Conservation (phyloP, 2,888 invertebrate species). For the Leptopterna dolabrata region DNA sequence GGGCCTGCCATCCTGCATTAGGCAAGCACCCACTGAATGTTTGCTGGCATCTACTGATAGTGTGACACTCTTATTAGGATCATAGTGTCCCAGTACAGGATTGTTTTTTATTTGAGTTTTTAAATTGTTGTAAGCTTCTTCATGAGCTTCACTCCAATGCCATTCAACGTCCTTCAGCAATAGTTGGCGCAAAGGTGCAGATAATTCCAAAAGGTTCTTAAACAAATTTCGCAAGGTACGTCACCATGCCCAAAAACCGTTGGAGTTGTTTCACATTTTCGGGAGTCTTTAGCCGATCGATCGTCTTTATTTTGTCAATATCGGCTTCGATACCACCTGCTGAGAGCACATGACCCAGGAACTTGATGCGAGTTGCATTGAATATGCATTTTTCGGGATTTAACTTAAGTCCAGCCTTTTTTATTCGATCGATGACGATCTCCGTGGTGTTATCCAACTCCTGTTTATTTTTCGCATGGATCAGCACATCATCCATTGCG, state of each 20-base stretch:
- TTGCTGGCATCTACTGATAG: conserved; percentile 64
- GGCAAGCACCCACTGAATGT: conserved; percentile 64
- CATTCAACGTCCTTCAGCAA: conserved; percentile 62
- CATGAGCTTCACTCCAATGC: conserved; percentile 60
- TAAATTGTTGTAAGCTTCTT: conserved; percentile 4
- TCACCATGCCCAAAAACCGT: conserved; percentile 61
- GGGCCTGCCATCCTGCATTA: conserved; percentile 65
- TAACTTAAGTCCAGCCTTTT: conserved; percentile 62
- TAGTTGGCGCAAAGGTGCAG: conserved; percentile 58
- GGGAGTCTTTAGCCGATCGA: conserved; percentile 57
- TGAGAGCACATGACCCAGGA: conserved; percentile 63
- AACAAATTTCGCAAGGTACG: conserved; percentile 64
- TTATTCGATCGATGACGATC: neutral
- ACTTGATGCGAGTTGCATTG: conserved; percentile 57
- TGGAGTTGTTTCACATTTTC: conserved; percentile 61
- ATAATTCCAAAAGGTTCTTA: conserved; percentile 59
- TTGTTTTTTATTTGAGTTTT: conserved; percentile 61
- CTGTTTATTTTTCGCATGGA: conserved; percentile 25
- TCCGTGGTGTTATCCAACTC: conserved; percentile 28
- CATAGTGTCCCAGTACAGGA: conserved; percentile 62
- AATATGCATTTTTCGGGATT: conserved; percentile 64
- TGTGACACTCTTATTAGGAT: conserved; percentile 62
- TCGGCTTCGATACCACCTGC: conserved; percentile 61
- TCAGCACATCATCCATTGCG: conserved; percentile 55
- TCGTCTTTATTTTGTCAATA: conserved; percentile 60